phyloP scores from a whole-genome alignment of 2,113 vertebrate species.

The Atlantisia rogersi region DNA sequence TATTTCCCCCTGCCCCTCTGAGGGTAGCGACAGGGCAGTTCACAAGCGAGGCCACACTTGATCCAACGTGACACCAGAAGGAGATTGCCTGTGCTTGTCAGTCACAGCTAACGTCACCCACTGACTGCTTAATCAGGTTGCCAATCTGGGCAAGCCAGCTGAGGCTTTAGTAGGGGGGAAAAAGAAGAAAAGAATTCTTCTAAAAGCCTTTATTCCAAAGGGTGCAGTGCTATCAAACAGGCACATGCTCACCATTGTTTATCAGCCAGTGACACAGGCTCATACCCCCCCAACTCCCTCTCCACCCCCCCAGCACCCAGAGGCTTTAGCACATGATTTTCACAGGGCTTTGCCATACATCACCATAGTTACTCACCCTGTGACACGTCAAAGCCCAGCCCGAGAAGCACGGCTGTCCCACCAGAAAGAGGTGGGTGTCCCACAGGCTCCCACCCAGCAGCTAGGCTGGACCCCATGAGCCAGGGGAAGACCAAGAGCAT shows the following conservation, averaged over 20 bases:
- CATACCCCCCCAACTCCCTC: background rate
- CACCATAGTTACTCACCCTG: background rate
- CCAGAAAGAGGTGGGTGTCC: background rate
- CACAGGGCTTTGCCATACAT: background rate
- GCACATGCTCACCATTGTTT: background rate
- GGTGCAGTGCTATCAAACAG: background rate
- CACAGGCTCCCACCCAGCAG: background rate
- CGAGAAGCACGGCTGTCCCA: background rate
- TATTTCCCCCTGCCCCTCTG: background rate
- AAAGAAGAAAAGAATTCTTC: accelerated
- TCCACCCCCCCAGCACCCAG: background rate
- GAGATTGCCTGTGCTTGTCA: constrained; percentile 38
- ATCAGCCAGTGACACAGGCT: background rate
- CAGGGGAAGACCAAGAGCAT: background rate
- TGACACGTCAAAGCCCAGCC: background rate
- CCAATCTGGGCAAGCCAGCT: constrained; percentile 30
- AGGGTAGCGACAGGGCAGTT: background rate
- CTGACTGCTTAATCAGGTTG: constrained; percentile 41
- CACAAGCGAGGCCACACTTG: background rate
- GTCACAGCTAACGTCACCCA: constrained; percentile 4
- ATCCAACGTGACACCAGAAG: background rate
- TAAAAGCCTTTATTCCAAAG: background rate
- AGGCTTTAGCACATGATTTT: background rate
- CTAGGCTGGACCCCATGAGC: background rate
- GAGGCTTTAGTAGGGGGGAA: background rate